These are phyloP conservation scores for Chelonus insularis DNA, from an alignment of 1,140 invertebrate species.

Conservation along the genomic window DNA sequence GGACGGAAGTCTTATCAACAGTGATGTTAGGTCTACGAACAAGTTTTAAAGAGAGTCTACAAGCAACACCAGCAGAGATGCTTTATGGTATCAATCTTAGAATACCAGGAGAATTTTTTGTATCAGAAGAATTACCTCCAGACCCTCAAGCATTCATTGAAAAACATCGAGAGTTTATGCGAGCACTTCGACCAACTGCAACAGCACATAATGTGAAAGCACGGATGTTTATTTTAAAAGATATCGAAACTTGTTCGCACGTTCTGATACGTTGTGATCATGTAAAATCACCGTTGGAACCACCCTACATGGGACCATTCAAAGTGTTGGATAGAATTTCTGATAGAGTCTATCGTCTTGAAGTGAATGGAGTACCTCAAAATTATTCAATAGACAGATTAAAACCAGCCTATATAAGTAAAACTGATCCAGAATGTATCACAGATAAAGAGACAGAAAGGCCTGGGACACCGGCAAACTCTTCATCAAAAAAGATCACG, in stretches of 20 bases:
- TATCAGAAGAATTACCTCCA: neutral
- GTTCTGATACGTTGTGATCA: no score
- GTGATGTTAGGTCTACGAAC: slow-evolving; percentile 30
- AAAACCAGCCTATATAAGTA: no score
- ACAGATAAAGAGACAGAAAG: no score
- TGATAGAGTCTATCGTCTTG: no score
- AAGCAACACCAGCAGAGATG: slow-evolving; percentile 42
- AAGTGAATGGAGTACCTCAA: no score
- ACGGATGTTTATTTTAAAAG: neutral
- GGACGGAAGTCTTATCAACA: slow-evolving; percentile 14
- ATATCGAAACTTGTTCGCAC: slow-evolving; percentile 14
- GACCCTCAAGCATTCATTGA: slow-evolving; percentile 14
- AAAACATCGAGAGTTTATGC: slow-evolving; percentile 21
- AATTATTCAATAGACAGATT: no score
- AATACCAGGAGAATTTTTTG: slow-evolving; percentile 47
- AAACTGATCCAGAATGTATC: no score
- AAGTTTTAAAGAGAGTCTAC: slow-evolving; percentile 33
- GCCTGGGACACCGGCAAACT: no score
- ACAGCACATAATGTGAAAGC: slow-evolving; percentile 27
- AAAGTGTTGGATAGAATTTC: neutral
- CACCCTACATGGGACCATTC: slow-evolving; percentile 22
- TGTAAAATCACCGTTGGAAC: slow-evolving; percentile 10
- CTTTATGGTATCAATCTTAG: slow-evolving; percentile 37
- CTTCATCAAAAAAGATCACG: no score
- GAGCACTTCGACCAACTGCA: slow-evolving; percentile 19